phyloP scores from a whole-genome alignment of 2,888 invertebrate genomes.

The Chrysina gloriosa region DNA sequence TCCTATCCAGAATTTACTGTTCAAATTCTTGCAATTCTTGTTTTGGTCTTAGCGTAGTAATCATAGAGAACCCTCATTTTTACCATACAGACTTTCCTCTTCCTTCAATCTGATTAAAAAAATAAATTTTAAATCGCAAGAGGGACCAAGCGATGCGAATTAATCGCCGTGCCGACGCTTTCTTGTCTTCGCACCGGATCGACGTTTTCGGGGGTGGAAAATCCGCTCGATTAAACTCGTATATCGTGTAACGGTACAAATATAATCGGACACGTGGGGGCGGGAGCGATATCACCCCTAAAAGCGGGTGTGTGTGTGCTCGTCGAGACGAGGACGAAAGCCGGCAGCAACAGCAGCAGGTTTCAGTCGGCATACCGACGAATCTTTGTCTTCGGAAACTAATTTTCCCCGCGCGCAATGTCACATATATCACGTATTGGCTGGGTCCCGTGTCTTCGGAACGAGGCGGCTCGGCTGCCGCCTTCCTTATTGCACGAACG shows the following conservation, averaged over 20 bases:
- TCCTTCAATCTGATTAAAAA: neutral
- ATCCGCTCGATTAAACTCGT: conserved; percentile 47
- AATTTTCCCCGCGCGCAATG: conserved; percentile 63
- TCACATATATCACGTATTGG: conserved; percentile 66
- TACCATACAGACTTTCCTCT: neutral
- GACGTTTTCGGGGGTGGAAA: conserved; percentile 24
- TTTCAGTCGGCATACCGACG: conserved; percentile 44
- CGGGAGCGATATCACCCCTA: neutral
- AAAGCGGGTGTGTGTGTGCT: neutral
- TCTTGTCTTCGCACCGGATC: neutral
- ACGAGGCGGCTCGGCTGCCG: neutral
- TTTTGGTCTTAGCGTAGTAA: too few species aligned
- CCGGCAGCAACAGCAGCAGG: conserved; percentile 25
- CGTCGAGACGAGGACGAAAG: conserved; percentile 20
- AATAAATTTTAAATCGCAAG: neutral
- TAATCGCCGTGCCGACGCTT: neutral
- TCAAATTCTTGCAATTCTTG: too few species aligned
- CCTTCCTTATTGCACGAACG: conserved; percentile 47
- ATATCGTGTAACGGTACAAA: conserved; percentile 57
- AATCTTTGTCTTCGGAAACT: conserved; percentile 60
- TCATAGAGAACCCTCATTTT: too few species aligned
- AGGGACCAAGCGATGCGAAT: neutral
- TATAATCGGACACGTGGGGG: conserved; percentile 52
- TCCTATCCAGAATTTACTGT: too few species aligned
- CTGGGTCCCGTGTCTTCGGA: conserved; percentile 42